Conservation (phyloP, 2,113 vertebrate species). For the Platycercus adscitus region DNA sequence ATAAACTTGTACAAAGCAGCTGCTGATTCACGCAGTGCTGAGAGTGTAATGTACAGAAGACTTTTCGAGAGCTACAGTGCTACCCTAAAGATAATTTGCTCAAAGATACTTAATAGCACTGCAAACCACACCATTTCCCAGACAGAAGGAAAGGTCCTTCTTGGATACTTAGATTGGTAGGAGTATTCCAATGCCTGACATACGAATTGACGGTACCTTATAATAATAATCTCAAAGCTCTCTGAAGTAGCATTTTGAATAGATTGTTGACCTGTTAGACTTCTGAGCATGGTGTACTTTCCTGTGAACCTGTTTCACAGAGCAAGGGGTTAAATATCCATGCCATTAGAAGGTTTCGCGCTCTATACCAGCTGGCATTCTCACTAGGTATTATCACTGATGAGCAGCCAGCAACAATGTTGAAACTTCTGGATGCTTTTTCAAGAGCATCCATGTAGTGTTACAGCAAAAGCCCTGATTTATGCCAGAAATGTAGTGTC, state of each 20-base stretch:
- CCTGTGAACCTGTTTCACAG: not conserved
- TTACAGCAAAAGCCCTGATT: not conserved
- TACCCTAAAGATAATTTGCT: not conserved
- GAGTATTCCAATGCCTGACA: not conserved
- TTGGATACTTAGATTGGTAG: not conserved
- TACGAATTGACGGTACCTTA: fast-evolving
- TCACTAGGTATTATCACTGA: not conserved
- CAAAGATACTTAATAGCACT: not conserved
- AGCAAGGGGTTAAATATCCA: not conserved
- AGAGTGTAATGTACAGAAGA: not conserved
- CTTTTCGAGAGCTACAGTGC: not conserved
- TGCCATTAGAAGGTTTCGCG: not conserved
- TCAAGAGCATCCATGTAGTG: not conserved
- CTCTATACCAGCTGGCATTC: not conserved
- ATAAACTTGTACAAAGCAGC: not conserved
- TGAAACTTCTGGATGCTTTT: not conserved
- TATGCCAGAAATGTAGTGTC: not conserved
- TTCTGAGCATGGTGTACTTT: not conserved
- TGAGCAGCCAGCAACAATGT: not conserved
- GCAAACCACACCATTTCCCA: not conserved
- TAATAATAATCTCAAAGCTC: not conserved
- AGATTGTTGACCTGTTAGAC: not conserved
- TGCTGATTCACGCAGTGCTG: not conserved
- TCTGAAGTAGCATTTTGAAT: not conserved
- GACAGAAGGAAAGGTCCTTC: not conserved